Base-by-base conservation (phyloP, 23 tunicate species). In the Halocynthia aurantium region DNA sequence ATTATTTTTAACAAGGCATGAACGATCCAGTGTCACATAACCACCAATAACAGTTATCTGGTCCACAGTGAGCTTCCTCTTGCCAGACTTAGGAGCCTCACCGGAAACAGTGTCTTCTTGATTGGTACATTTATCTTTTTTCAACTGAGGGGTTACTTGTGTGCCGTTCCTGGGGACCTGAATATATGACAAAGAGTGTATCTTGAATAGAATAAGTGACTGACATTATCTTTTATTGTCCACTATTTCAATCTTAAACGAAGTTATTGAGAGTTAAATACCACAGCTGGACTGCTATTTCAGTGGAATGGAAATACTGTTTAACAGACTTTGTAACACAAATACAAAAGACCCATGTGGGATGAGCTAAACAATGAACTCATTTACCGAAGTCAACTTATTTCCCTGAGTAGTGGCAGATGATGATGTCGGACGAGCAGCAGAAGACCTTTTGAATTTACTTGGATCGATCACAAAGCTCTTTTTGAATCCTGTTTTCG, bases 11-110 rank as follows among this genome's bases (percentile, higher is more conserved):
- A 70, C 51, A 19, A 89, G 72, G 49, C 67, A 55, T 13, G 84
- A 78, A n/a, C 63, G 79, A 8, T 76, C 84, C 70, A 91, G 76
- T 62, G 88, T 80, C 15, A 91, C 87, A 72, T 91, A 91, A 20
- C 97, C 97, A 7, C 97, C 97, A 50, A 91, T 82, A 8, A 91
- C 97, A 62, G 71, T 72, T 65, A 91, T 91, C 65, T 91, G 97
- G 62, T 91, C 97, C 57, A 87, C 97, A 52, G 83, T 82, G 22
- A 75, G 75, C 73, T 91, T 91, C n/a, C 97, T 57, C 52, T 88
- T 88, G 53, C 93, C 93, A n/a, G 60, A 61, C 31, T 76, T 10
- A 8, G 68, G 74, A 20, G 79, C 54, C 8, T 70, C 92, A 49
- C 57, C 85, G 9, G 57, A 70, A 19, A 51, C 78, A 0, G 82